Base-by-base conservation (phyloP, 2,113 vertebrate species). In the Numenius arquata region DNA sequence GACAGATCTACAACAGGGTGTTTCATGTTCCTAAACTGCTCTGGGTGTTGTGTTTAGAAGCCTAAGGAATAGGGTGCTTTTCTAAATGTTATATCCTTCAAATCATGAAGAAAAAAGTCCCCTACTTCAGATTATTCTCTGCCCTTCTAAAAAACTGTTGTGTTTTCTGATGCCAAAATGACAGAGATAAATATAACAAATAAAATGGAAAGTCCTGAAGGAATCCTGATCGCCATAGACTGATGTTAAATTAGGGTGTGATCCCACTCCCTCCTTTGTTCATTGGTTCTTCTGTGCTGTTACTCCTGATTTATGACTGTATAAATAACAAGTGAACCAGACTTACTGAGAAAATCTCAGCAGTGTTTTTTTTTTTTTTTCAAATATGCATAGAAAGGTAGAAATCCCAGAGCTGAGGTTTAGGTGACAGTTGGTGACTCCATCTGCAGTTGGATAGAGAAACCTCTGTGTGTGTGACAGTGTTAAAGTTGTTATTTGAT, bases 281-380 rank as follows among this genome's bases (percentile, higher is more conserved):
- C 22, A n/a, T 10, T 20, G 6, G 22, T 30, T 25, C n/a, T 83
- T 71, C 16, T 0, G 0, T 74, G 47, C 4, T 3, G 2, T 50
- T 71, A 25, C 22, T 86, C 30, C 41, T 81, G 41, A 55, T 81
- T 71, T 81, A 59, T 75, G 22, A 26, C 38, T 72, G 6, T n/a
- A 45, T 32, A 62, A 90, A 85, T 41, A 73, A 36, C 17, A 80
- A 80, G 20, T 9, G n/a, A 48, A 71, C 9, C 13, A 70, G 55
- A 77, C 11, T 19, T 70, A 41, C 67, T 59, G 20, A 66, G 48
- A 89, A 86, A 81, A 77, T 55, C 18, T 68, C 71, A 70, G 22
- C 29, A 48, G 16, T 17, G 9, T 3, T 18, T 50, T 40, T 30
- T 3, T 25, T 77, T 40, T 25, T 63, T 38, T 15, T 21, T 18